Evolutionary conservation across 2,888 invertebrate genomes (phyloP), one percentile per base, ranked within the genome.

Genomic region (Abrostola triplasia): DNA sequence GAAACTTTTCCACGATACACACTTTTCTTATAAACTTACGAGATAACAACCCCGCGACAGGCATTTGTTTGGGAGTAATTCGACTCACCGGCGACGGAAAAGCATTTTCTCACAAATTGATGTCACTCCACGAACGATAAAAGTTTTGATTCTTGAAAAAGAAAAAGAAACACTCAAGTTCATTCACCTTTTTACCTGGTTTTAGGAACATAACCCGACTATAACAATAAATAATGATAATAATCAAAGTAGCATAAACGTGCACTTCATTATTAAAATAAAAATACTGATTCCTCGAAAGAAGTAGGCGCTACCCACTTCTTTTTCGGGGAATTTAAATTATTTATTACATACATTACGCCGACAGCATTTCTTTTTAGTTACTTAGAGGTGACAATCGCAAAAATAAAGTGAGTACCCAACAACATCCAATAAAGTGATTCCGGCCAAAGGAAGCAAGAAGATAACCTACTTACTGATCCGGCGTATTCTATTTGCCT

Each of bases 401-500:
- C 82, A 80, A 84, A 79, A 84, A 84, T 83, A 83, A 82, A 82
- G 80, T 79, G 81, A 84, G 73, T 79, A 77, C 81, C 80, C 85
- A 84, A 86, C 87, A 85, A 90, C 92, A 92, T 91, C 86, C 92
- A 92, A 93, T 93, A 93, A 93, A 92, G 88, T 89, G 88, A 91
- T 92, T 91, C 86, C 88, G 84, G 85, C 88, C 90, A 90, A 90
- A 90, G 92, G 94, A 93, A 93, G 92, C 90, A 89, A 88, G 90
- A 82, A 90, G 92, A 93, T 94, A 94, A 94, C 94, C 94, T 91
- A 93, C 92, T 94, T 94, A 94, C 91, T 89, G 94, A 92, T 92
- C 92, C 91, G 89, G 88, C 91, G 93, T 93, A 93, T 94, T 94
- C 94, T 94, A 94, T 94, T 94, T 94, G 92, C 93, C 92, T 93